Evolutionary conservation across 2,888 invertebrate genomes (phyloP).

Genomic region (Gryllus longicercus): DNA sequence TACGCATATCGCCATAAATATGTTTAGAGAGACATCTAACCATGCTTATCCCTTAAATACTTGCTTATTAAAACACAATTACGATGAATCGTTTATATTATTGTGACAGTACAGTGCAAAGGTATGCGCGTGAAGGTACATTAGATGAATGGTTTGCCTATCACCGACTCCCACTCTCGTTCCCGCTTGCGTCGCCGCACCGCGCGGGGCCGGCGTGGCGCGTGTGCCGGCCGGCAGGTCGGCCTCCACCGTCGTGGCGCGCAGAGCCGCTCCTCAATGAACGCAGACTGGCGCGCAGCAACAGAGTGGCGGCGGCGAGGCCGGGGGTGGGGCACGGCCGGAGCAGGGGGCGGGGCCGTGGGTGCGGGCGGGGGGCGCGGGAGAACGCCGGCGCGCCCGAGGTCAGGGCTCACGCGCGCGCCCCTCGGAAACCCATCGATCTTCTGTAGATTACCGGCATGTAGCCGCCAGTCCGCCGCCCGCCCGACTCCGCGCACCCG

Average conservation of each 20-base stretch:
- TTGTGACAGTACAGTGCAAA: too few species aligned
- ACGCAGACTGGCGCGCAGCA: background rate
- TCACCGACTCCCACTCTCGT: too few species aligned
- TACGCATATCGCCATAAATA: too few species aligned
- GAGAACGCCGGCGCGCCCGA: conserved; percentile 31
- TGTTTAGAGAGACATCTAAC: too few species aligned
- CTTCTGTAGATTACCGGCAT: conserved; percentile 6
- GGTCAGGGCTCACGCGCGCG: conserved; percentile 2
- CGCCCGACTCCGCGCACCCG: background rate
- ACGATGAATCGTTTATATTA: too few species aligned
- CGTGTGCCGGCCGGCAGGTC: background rate
- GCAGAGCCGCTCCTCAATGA: conserved; percentile 3
- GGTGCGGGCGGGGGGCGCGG: conserved; percentile 39
- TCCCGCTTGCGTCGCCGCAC: too few species aligned
- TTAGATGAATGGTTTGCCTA: too few species aligned
- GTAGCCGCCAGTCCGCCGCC: background rate
- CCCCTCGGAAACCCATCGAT: conserved; percentile 1
- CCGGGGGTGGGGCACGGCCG: conserved; percentile 32
- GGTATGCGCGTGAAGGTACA: too few species aligned
- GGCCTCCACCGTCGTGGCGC: background rate
- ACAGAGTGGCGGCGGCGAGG: background rate
- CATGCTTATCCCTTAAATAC: too few species aligned
- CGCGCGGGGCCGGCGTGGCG: background rate
- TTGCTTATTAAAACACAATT: too few species aligned
- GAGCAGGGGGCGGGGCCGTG: conserved; percentile 35